These are phyloP conservation scores for Maniola jurtina DNA, from an alignment of 1,140 invertebrate genomes.

Conservation along the genomic window DNA sequence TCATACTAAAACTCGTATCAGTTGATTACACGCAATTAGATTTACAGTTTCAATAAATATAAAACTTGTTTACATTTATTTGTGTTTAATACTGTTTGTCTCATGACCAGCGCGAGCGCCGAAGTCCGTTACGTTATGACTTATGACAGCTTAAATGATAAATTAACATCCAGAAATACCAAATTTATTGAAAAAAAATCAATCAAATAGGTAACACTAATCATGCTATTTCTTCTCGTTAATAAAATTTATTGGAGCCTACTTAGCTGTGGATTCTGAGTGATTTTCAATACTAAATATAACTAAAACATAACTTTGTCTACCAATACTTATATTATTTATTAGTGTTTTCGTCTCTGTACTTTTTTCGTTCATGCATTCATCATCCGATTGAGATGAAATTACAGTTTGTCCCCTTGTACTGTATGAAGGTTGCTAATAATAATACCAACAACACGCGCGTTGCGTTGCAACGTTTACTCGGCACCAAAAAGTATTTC, in stretches of 20 bases:
- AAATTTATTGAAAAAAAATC: conserved; percentile 21
- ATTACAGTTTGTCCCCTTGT: too few relatives aligned
- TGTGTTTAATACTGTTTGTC: conserved; percentile 29
- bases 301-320: background rate
- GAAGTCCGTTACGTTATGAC: conserved; percentile 13
- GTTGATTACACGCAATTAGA: conserved; percentile 37
- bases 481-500: too few relatives aligned
- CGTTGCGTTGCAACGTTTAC: too few relatives aligned
- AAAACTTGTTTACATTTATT: conserved; percentile 21
- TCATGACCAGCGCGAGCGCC: background rate
- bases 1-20: conserved; percentile 33
- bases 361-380: too few relatives aligned
- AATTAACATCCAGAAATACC: background rate
- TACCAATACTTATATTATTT: too few relatives aligned
- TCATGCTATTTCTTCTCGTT: conserved; percentile 8
- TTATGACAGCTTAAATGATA: conserved; percentile 1
- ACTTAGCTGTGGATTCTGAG: background rate
- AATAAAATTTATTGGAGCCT: background rate
- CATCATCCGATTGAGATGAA: too few relatives aligned
- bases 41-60: conserved; percentile 37
- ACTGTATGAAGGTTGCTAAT: too few relatives aligned
- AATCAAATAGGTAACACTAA: conserved; percentile 14
- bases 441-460: too few relatives aligned
- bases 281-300: background rate
- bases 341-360: too few relatives aligned